These are phyloP conservation scores for Leptinotarsa defecta DNA, from an alignment of 1,140 invertebrate genomes.

Conservation along the genomic window DNA sequence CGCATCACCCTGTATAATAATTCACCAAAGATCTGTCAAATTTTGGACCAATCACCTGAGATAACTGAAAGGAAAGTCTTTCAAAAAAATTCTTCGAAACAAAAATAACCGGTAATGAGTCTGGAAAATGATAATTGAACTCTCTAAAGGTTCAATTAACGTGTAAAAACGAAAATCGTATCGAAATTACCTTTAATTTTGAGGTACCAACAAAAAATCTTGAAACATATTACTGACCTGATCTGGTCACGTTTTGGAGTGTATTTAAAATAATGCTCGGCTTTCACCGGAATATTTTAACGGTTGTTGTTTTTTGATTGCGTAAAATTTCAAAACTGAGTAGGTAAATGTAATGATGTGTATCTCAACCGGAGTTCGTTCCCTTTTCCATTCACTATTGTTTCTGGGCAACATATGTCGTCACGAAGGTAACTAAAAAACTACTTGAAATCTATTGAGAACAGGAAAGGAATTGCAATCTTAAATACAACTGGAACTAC, in stretches of 20 bases:
- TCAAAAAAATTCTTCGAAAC: background rate
- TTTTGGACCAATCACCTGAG: too few relatives aligned
- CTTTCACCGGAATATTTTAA: slow-evolving; percentile 4
- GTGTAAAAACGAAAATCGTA: background rate
- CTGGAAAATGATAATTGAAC: background rate
- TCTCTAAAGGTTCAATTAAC: background rate
- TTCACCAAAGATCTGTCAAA: too few relatives aligned
- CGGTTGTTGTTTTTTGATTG: slow-evolving; percentile 6
- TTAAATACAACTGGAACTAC: too few relatives aligned
- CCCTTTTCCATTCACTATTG: too few relatives aligned
- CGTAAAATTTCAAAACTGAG: background rate
- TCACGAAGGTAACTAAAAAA: too few relatives aligned
- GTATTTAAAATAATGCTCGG: slow-evolving; percentile 6
- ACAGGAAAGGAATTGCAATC: too few relatives aligned
- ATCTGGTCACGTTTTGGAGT: slow-evolving; percentile 2
- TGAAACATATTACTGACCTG: background rate
- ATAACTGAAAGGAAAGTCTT: too few relatives aligned
- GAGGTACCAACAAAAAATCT: slow-evolving; percentile 6
- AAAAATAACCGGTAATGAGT: background rate
- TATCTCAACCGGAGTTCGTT: background rate
- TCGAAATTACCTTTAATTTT: slow-evolving; percentile 3
- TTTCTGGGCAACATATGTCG: too few relatives aligned
- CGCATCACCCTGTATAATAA: too few relatives aligned
- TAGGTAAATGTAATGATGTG: background rate
- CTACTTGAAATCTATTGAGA: too few relatives aligned